Percentiles rank a stretch among this genome's conserved stretches.
These are phyloP conservation scores for Brienomyrus longianalis DNA, from an alignment of 2,113 vertebrate genomes.

Conservation along the genomic window DNA sequence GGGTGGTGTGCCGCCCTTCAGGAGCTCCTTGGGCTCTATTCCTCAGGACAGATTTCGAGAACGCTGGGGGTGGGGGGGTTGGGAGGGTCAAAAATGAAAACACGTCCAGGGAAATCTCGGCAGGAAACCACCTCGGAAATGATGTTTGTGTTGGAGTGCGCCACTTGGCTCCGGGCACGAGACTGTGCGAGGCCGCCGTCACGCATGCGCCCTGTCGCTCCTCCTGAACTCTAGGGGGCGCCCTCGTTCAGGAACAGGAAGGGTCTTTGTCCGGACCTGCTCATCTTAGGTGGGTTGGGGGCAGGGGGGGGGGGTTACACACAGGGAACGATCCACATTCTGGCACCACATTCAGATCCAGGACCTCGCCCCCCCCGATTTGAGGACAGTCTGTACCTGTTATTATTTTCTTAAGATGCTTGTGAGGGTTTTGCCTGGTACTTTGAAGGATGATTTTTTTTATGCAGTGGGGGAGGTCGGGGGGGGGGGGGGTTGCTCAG, in stretches of 20 bases:
- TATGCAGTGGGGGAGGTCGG: not conserved
- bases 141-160: conserved; percentile 10
- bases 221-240: not conserved
- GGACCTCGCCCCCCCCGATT: not conserved
- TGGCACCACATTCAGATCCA: not conserved
- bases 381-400: not conserved
- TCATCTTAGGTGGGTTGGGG: not conserved
- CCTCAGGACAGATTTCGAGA: not conserved
- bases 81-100: not conserved
- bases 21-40: not conserved
- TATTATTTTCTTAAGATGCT: not conserved
- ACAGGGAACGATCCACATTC: not conserved
- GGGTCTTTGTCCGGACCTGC: not conserved
- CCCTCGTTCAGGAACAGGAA: not conserved
- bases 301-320: not conserved
- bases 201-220: not conserved
- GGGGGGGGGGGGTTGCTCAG: not conserved
- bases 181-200: not conserved
- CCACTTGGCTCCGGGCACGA: not conserved
- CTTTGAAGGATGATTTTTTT: not conserved
- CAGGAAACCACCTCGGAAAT: conserved; percentile 1
- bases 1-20: not conserved
- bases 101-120: not conserved
- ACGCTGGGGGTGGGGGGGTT: not conserved
- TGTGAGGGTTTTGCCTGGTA: not conserved